phyloP scores from a whole-genome alignment of 64 coral and sea anemone species.

The Montipora efflorescens region DNA sequence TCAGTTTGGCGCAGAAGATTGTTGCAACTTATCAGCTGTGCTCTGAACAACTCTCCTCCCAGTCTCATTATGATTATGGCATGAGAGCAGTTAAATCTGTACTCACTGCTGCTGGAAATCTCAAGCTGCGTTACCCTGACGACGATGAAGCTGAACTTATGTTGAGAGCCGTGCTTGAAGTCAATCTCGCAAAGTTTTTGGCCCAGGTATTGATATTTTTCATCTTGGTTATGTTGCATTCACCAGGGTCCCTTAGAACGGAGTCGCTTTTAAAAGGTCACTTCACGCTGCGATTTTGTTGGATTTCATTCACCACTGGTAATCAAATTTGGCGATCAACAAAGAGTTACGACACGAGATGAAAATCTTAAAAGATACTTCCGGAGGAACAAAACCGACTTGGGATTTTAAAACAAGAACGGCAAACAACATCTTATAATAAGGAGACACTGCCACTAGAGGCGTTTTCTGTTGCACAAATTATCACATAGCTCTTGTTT shows the following conservation, averaged over 20 bases:
- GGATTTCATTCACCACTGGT: too few relatives aligned
- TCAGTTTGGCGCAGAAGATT: conserved; percentile 97
- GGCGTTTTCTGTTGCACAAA: too few relatives aligned
- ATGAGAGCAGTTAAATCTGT: conserved; percentile 99
- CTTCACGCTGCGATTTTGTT: too few relatives aligned
- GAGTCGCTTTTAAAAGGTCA: too few relatives aligned
- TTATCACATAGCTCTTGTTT: too few relatives aligned
- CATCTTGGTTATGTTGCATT: not conserved
- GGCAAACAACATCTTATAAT: too few relatives aligned
- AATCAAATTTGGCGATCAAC: too few relatives aligned
- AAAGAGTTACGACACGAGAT: too few relatives aligned
- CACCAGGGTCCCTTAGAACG: not conserved
- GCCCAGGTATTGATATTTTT: conserved; percentile 72
- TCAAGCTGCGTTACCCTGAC: conserved; percentile 93
- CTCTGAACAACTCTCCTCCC: conserved; percentile 99
- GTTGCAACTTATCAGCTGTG: conserved; percentile 95
- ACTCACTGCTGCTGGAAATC: conserved; percentile 96
- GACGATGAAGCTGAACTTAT: conserved; percentile 98
- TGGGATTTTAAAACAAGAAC: too few relatives aligned
- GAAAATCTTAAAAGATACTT: too few relatives aligned
- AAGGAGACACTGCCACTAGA: too few relatives aligned
- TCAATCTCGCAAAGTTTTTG: conserved; percentile 98
- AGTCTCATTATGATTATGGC: conserved; percentile 99
- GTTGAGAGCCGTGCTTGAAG: conserved; percentile 94
- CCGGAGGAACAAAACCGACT: too few relatives aligned